Conservation (phyloP, 1,140 invertebrate species). For the Drosophila yakuba region DNA sequence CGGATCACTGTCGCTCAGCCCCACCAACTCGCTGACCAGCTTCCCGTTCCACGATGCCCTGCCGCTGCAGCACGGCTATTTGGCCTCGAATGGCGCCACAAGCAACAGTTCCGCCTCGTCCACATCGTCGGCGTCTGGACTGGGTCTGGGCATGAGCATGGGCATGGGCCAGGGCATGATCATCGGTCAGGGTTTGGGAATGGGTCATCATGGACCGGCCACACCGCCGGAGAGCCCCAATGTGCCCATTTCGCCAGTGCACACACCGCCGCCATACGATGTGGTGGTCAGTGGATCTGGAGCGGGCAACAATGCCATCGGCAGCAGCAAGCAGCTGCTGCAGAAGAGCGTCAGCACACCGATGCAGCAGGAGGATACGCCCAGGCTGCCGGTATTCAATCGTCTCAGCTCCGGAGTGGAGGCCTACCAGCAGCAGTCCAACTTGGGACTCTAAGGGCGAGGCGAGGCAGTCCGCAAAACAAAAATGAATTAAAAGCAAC, state of each 20-base stretch:
- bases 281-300: conserved; percentile 35
- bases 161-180: conserved; percentile 21
- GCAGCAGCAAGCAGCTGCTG: conserved; percentile 68
- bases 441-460: conserved; percentile 51
- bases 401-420: conserved; percentile 88
- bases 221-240: conserved; percentile 81
- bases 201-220: conserved; percentile 37
- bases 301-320: conserved; percentile 17
- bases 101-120: conserved; percentile 50
- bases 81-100: conserved; percentile 25
- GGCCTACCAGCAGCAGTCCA: conserved; percentile 85
- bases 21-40: conserved; percentile 89
- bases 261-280: conserved; percentile 74
- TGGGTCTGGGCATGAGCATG: conserved; percentile 36
- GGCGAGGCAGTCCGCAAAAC: background rate
- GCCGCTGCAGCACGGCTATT: conserved; percentile 39
- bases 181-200: conserved; percentile 7
- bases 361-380: conserved; percentile 66
- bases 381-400: conserved; percentile 89
- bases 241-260: conserved; percentile 78
- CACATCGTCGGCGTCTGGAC: conserved; percentile 55
- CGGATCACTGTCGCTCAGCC: conserved; percentile 86
- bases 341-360: conserved; percentile 75
- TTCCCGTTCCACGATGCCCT: conserved; percentile 88
- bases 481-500: background rate